Evolutionary conservation across 2,113 vertebrate genomes (phyloP).

Genomic region (Etia nguti): DNA sequence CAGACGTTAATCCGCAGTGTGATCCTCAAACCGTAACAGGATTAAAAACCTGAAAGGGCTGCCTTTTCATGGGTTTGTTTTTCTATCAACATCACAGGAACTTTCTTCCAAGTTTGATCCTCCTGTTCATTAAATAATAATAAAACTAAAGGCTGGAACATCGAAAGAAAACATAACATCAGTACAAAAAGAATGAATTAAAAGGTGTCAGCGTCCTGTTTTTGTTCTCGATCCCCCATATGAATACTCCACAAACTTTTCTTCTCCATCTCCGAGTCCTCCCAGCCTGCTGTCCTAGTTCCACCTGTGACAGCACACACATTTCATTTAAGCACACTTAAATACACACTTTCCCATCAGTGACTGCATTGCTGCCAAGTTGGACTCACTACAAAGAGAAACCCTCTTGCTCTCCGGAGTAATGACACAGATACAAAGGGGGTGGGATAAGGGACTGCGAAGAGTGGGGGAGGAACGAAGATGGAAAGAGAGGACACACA

Average conservation of each 20-base stretch:
- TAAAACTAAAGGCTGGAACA: background rate
- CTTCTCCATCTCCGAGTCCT: constrained; percentile 14
- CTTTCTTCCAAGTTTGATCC: background rate
- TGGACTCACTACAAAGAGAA: constrained; percentile 49
- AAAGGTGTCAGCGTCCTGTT: constrained; percentile 22
- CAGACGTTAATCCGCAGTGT: background rate
- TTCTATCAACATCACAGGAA: background rate
- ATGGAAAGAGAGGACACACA: background rate
- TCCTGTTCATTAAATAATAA: background rate
- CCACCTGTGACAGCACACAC: constrained; percentile 50
- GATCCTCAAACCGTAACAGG: background rate
- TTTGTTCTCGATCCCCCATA: background rate
- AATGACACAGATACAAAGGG: constrained; percentile 48
- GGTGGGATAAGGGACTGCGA: constrained; percentile 2
- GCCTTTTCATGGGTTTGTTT: background rate
- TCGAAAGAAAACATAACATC: background rate
- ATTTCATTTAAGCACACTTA: background rate
- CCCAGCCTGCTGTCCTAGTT: constrained; percentile 47
- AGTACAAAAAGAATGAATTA: constrained; percentile 27
- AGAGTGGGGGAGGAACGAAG: background rate
- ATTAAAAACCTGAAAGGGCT: background rate
- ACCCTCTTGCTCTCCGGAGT: background rate
- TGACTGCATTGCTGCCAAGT: constrained; percentile 33
- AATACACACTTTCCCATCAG: constrained; percentile 11
- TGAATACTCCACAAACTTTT: constrained; percentile 35